Evolutionary conservation across 2,888 invertebrate species (phyloP).

Genomic region (Chalcosyrphus nemorum): DNA sequence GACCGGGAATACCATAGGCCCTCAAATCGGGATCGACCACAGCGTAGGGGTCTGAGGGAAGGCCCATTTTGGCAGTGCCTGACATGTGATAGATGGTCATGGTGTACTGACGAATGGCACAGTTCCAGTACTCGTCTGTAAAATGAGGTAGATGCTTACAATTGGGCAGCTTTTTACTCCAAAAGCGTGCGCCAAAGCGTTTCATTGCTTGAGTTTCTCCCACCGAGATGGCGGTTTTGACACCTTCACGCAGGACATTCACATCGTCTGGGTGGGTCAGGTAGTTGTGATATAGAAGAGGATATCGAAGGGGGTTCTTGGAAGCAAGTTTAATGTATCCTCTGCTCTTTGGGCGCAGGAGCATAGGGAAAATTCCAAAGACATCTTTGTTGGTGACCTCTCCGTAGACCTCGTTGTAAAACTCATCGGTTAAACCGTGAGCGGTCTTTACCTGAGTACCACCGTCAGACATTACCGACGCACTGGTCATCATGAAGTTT

Average conservation of each 20-base stretch:
- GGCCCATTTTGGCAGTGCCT: slow-evolving; percentile 93
- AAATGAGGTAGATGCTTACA: slow-evolving; percentile 90
- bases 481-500: slow-evolving; percentile 94
- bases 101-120: slow-evolving; percentile 91
- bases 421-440: slow-evolving; percentile 91
- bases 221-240: slow-evolving; percentile 91
- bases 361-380: slow-evolving; percentile 93
- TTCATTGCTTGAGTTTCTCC: slow-evolving; percentile 91
- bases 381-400: slow-evolving; percentile 89
- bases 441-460: slow-evolving; percentile 90
- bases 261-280: slow-evolving; percentile 93
- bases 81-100: slow-evolving; percentile 94
- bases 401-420: slow-evolving; percentile 89
- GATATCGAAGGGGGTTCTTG: slow-evolving; percentile 89
- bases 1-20: slow-evolving; percentile 89
- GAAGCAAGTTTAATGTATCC: slow-evolving; percentile 90
- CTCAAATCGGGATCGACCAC: slow-evolving; percentile 90
- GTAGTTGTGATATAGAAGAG: slow-evolving; percentile 95
- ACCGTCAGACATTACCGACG: slow-evolving; percentile 92
- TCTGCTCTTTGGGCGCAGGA: slow-evolving; percentile 92
- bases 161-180: slow-evolving; percentile 89
- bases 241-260: slow-evolving; percentile 91
- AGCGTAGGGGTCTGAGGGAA: slow-evolving; percentile 88
- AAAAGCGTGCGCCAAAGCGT: slow-evolving; percentile 90
- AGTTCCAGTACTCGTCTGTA: slow-evolving; percentile 95